Percentiles rank a stretch among this genome's conserved stretches.
These are phyloP conservation scores for Pyrocephalus nanus DNA, from an alignment of 2,797 vertebrate genomes.

Conservation along the genomic window DNA sequence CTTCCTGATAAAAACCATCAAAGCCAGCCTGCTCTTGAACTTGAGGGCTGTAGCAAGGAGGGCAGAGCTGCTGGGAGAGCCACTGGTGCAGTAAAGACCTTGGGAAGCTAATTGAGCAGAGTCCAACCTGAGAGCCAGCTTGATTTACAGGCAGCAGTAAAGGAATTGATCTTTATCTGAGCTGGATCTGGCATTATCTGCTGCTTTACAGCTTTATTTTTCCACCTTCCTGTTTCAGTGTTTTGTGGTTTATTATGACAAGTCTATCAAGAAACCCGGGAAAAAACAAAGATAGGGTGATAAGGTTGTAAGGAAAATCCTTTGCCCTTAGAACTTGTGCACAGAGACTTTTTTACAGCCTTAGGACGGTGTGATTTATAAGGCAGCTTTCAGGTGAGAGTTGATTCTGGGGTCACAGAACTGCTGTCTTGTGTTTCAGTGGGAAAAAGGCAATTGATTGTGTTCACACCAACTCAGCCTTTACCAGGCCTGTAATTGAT, in stretches of 20 bases:
- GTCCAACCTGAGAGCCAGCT: not conserved
- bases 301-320: not conserved
- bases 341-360: not conserved
- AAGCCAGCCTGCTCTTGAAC: not conserved
- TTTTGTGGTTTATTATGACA: not conserved
- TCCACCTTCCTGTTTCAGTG: not conserved
- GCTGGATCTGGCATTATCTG: not conserved
- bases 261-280: not conserved
- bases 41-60: not conserved
- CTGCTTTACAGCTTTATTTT: conserved; percentile 11
- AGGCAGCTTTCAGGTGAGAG: not conserved
- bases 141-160: not conserved
- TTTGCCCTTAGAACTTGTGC: not conserved
- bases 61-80: not conserved
- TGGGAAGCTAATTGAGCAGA: not conserved
- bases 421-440: not conserved
- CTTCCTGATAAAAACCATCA: not conserved
- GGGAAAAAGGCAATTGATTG: not conserved
- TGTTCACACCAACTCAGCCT: not conserved
- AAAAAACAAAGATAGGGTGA: not conserved
- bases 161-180: not conserved
- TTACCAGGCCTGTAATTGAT: not conserved
- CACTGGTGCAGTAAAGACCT: not conserved
- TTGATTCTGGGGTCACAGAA: not conserved
- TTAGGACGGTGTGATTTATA: not conserved